Evolutionary conservation across 2,113 vertebrate species (phyloP), one percentile per base, ranked within the genome.

Genomic region (Lophura nycthemera): DNA sequence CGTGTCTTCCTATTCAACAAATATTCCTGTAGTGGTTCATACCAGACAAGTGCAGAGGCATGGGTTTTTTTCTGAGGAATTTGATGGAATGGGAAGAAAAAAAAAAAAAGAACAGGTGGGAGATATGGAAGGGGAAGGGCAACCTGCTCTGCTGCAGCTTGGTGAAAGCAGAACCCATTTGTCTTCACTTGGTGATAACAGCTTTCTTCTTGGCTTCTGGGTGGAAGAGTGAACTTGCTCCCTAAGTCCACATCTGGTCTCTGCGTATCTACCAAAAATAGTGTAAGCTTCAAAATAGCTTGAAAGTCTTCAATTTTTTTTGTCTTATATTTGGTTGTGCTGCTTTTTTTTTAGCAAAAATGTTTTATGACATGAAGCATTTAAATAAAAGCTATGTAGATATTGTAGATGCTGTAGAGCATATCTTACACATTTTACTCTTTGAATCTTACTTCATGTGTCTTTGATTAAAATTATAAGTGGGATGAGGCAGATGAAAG

Each of bases 291-390:
- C 14, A 57, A 32, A 84, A 80, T 81, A 4, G 2, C 7, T 13
- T 5, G 9, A 3, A 6, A 29, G 25, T 36, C 9, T 70, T 67
- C 1, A 6, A 13, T 1, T 4, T 2, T 57, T 64, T n/a, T 72
- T 5, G 50, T 27, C 8, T 89, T 86, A 22, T 6, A 8, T 66
- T 66, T 72, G 36, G 24, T 72, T 34, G 29, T 65, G 10, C 30
- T 47, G 20, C 38, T 59, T 60, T 93, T 60, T 93, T 69, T 25
- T 83, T 78, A 45, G 16, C 13, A 19, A n/a, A 19, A 30, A 21
- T 6, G 10, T 66, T 63, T n/a, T 54, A 15, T 7, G 18, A 0
- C 78, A 11, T 52, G 36, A 48, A 84, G 29, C 54, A n/a, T 71
- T 59, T 27, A 8, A 48, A 59, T 15, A 80, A 43, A 77, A 86